Base-by-base conservation (phyloP, 2,797 vertebrate genomes). In the Stomatorhinus walkeri region DNA sequence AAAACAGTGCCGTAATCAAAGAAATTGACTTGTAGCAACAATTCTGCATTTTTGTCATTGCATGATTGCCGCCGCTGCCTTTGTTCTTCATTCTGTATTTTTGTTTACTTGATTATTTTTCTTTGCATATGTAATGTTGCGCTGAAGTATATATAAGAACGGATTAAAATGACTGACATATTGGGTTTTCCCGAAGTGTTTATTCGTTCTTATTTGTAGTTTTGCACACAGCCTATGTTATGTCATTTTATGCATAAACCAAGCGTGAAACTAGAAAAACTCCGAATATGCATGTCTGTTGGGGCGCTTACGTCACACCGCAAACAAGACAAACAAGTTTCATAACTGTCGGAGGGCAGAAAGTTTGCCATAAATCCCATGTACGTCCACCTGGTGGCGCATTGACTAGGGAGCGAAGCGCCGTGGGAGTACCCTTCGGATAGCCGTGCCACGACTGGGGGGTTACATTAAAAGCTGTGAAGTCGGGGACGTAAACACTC, bases 311-410 rank as follows among this genome's bases (percentile, higher is more conserved):
- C 87, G 59, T 86, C 87, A 84, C 12, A n/a, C 19, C 52, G 16
- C 43, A 83, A 90, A 89, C 91, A 64, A 40, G 91, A 81, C 46
- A 14, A 64, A 89, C 91, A 6, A 64, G 91, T 90, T 32, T 87
- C 43, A 56, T 89, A 87, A 43, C 72, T 88, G 91, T 92, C 92
- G 92, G 92, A 90, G 91, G 92, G 19, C 86, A 91, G 49, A 88
- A 89, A 89, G 64, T 48, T 43, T 49, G 8, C 40, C 22, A 16
- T 52, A 14, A 84, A 54, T 76, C 36, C 24, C 22, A 59, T 19
- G 4, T 16, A 16, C 48, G 14, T 52, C 83, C 43, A 54, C 46
- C 6, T 24, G 84, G 83, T 48, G 83, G 88, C 46, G 59, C 28
- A 48, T 36, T 52, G 3, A 89, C 40, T 51, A 40, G 87, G 54